Conservation (phyloP, 1,140 invertebrate species). For the Drosophila auraria region DNA sequence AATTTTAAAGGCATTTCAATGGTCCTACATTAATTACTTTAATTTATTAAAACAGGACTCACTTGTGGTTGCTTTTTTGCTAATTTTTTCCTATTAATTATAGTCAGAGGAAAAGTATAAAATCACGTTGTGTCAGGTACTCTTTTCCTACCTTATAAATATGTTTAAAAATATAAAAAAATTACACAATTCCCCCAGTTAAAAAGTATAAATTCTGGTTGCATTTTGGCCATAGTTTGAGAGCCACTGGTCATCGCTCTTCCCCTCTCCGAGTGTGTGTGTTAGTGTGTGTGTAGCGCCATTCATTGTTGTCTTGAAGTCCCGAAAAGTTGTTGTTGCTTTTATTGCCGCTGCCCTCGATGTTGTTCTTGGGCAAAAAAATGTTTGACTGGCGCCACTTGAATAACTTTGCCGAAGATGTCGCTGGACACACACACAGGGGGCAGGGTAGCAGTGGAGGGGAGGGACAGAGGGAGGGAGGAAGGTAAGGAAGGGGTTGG, state of each 20-base stretch:
- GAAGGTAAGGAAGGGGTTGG: not conserved
- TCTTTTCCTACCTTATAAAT: not conserved
- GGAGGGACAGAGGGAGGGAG: not conserved
- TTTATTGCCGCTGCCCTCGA: constrained; percentile 31
- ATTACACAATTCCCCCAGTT: no score
- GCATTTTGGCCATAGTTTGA: constrained; percentile 31
- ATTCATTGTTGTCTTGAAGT: constrained; percentile 49
- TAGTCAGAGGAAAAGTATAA: no score
- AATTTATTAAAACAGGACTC: no score
- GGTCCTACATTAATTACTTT: no score
- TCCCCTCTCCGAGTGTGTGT: not conserved
- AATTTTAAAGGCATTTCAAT: no score
- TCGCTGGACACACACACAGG: constrained; percentile 30
- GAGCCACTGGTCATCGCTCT: constrained; percentile 25
- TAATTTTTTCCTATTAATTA: no score
- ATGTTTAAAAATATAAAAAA: not conserved
- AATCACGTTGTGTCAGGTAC: not conserved
- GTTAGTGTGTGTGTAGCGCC: constrained; percentile 34
- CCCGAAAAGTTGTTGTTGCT: constrained; percentile 37
- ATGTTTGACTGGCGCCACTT: constrained; percentile 82
- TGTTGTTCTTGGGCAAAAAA: constrained; percentile 58
- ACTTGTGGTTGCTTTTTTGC: no score
- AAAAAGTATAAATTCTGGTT: not conserved
- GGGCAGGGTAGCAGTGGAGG: not conserved
- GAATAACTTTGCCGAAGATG: constrained; percentile 76